Conservation (phyloP, 1,140 invertebrate species). For the Heliothis virescens region DNA sequence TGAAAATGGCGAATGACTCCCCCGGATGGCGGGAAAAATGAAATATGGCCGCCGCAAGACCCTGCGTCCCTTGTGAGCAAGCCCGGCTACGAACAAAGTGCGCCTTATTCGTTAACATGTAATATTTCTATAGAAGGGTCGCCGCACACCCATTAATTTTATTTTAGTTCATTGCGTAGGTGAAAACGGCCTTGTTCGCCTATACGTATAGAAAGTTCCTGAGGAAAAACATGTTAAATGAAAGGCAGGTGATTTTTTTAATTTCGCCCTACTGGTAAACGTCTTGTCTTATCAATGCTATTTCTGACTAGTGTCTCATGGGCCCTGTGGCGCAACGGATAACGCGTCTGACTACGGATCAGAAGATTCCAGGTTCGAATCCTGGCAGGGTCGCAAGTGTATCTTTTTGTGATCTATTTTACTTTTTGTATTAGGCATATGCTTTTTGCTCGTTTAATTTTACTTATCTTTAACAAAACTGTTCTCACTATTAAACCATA, state of each 20-base stretch:
- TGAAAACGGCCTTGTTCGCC: conserved; percentile 26
- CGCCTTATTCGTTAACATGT: conserved; percentile 29
- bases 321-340: conserved; percentile 96
- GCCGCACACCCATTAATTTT: conserved; percentile 40
- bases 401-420: conserved; percentile 57
- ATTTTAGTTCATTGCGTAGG: conserved; percentile 39
- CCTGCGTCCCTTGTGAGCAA: conserved; percentile 49
- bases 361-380: conserved; percentile 97
- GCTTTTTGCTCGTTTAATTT: too few species aligned
- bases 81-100: conserved; percentile 9
- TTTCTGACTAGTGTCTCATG: conserved; percentile 27
- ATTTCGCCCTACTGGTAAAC: not conserved
- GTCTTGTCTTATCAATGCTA: conserved; percentile 40
- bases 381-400: conserved; percentile 90
- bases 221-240: not conserved
- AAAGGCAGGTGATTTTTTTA: not conserved
- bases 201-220: not conserved
- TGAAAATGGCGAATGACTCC: conserved; percentile 66
- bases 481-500: too few species aligned
- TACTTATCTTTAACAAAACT: too few species aligned
- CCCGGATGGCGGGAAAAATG: conserved; percentile 65
- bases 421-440: not conserved
- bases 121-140: conserved; percentile 34
- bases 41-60: conserved; percentile 67
- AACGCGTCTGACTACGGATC: conserved; percentile 92